Conservation (phyloP, 92 coral and sea anemone species). For the Epizoanthus rinbou region DNA sequence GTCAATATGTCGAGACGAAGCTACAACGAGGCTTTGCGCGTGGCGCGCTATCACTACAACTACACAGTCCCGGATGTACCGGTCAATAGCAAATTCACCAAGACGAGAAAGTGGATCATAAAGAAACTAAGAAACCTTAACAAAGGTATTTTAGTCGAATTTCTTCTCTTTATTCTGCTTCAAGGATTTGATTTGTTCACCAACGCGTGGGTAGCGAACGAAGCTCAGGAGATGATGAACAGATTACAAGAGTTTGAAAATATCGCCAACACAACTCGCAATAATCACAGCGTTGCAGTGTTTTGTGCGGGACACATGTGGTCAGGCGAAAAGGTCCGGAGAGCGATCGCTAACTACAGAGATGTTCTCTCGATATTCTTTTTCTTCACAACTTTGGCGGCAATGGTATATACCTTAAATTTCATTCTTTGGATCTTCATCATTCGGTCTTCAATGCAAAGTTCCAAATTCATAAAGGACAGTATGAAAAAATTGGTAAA, state of each 20-base stretch:
- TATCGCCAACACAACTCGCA: slow-evolving; percentile 56
- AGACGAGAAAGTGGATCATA: slow-evolving; percentile 12
- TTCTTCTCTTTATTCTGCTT: slow-evolving; percentile 73
- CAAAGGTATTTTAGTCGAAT: slow-evolving; percentile 83
- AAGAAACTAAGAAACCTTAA: slow-evolving; percentile 52
- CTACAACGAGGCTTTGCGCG: slow-evolving; percentile 34
- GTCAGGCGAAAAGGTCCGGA: slow-evolving; percentile 62
- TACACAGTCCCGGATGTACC: slow-evolving; percentile 41
- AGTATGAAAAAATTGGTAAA: slow-evolving; percentile 64
- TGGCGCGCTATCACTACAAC: slow-evolving; percentile 38
- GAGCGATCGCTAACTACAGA: slow-evolving; percentile 54
- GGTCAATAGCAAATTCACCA: slow-evolving; percentile 8
- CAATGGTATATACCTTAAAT: slow-evolving; percentile 69
- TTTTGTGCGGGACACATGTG: slow-evolving; percentile 72
- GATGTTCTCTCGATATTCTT: slow-evolving; percentile 60
- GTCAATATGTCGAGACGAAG: slow-evolving; percentile 36
- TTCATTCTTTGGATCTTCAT: slow-evolving; percentile 85
- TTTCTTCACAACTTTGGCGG: slow-evolving; percentile 75
- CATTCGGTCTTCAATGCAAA: slow-evolving; percentile 69
- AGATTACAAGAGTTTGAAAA: slow-evolving; percentile 51
- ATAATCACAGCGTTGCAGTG: slow-evolving; percentile 63
- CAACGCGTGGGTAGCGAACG: slow-evolving; percentile 73
- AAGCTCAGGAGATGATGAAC: slow-evolving; percentile 59
- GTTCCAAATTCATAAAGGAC: slow-evolving; percentile 69
- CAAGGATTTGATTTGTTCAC: slow-evolving; percentile 93